These are phyloP conservation scores for Protobothrops mucrosquamatus DNA, from an alignment of 2,113 vertebrate genomes.

Conservation along the genomic window DNA sequence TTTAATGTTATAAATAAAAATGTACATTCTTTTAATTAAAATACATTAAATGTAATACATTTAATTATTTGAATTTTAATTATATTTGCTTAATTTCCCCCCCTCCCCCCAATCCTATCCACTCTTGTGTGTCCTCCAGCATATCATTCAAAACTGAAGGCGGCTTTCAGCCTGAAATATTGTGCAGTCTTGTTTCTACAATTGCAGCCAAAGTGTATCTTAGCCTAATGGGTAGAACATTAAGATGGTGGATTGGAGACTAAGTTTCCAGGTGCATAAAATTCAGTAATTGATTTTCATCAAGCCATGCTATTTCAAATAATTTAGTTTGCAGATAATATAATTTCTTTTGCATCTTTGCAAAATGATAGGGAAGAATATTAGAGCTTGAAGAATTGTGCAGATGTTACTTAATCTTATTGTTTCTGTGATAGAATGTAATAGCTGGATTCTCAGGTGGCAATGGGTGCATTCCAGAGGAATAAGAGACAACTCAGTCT, in stretches of 20 bases:
- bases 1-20: not conserved
- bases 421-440: not conserved
- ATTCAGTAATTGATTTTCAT: not conserved
- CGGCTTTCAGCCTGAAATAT: not conserved
- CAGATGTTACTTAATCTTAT: not conserved
- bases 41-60: not conserved
- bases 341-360: not conserved
- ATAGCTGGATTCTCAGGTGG: not conserved
- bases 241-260: not conserved
- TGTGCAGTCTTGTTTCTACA: not conserved
- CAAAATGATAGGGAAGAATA: not conserved
- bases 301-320: not conserved
- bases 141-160: not conserved
- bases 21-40: not conserved
- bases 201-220: not conserved
- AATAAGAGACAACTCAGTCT: not conserved
- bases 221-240: not conserved
- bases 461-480: not conserved
- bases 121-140: not conserved
- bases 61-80: not conserved
- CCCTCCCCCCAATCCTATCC: not conserved
- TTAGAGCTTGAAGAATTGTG: not conserved
- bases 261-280: not conserved
- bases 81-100: not conserved
- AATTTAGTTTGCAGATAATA: not conserved